phyloP scores from a whole-genome alignment of 2,888 invertebrate genomes.

The Rhyacophila evoluta region DNA sequence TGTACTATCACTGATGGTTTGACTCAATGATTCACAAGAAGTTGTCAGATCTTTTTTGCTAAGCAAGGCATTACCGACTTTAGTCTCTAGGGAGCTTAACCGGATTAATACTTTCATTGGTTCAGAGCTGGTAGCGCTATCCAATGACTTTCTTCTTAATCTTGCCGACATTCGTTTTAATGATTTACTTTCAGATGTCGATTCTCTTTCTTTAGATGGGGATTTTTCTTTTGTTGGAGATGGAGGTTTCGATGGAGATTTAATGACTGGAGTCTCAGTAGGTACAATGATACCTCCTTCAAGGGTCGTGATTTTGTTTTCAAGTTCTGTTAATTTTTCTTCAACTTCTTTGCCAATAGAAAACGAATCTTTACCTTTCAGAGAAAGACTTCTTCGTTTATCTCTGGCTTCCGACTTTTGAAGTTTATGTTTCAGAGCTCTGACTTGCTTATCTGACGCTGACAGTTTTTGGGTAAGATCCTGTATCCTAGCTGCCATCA shows the following conservation, averaged over 20 bases:
- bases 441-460: slow-evolving; percentile 84
- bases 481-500: slow-evolving; percentile 87
- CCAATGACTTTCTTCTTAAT: slow-evolving; percentile 80
- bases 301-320: slow-evolving; percentile 79
- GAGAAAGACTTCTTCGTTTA: slow-evolving; percentile 82
- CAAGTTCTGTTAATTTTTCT: slow-evolving; percentile 84
- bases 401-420: slow-evolving; percentile 82
- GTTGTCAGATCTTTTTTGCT: slow-evolving; percentile 65
- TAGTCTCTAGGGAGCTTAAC: slow-evolving; percentile 81
- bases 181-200: slow-evolving; percentile 65
- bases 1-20: slow-evolving; percentile 63
- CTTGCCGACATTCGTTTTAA: slow-evolving; percentile 70
- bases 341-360: slow-evolving; percentile 87
- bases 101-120: slow-evolving; percentile 85
- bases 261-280: slow-evolving; percentile 64
- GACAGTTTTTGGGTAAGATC: slow-evolving; percentile 86
- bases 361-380: slow-evolving; percentile 86
- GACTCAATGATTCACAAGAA: slow-evolving; percentile 72
- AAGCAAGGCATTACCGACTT: slow-evolving; percentile 75
- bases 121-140: slow-evolving; percentile 82
- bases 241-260: slow-evolving; percentile 69
- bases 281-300: slow-evolving; percentile 68
- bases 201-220: slow-evolving; percentile 63
- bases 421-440: slow-evolving; percentile 83
- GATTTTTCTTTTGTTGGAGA: slow-evolving; percentile 70